Conservation (phyloP, 2,797 vertebrate genomes). For the Rhinophrynus dorsalis region DNA sequence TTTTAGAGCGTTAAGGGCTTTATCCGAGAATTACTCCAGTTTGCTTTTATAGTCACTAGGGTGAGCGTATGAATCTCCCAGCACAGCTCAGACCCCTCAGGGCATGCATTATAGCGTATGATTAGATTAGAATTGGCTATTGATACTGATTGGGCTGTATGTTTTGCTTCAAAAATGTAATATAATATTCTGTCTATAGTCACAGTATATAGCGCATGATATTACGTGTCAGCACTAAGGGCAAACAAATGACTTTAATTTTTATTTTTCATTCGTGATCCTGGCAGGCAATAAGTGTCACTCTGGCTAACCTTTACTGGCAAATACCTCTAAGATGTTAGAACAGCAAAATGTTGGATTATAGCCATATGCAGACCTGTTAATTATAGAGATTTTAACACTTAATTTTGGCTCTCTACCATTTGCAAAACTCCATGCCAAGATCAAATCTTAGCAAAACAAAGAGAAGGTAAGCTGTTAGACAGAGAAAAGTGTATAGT, state of each 20-base stretch:
- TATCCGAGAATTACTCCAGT: no score
- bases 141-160: no score
- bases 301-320: conserved; percentile 41
- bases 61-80: no score
- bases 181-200: no score
- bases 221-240: conserved; percentile 3
- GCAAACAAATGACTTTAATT: background rate
- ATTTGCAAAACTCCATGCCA: conserved; percentile 10
- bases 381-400: conserved; percentile 42
- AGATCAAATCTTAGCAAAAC: conserved; percentile 15
- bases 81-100: no score
- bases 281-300: conserved; percentile 33
- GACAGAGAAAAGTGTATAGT: background rate
- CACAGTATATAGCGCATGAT: no score
- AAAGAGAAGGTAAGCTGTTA: background rate
- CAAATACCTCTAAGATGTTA: conserved; percentile 24
- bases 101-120: no score
- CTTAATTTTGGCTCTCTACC: conserved; percentile 41
- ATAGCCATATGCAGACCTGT: conserved; percentile 24
- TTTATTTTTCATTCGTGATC: background rate
- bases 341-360: conserved; percentile 31
- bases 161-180: no score
- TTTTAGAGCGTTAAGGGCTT: no score
- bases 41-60: no score
- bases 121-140: no score